Evolutionary conservation across 1,140 invertebrate genomes (phyloP).

Genomic region (Drosophila murphyi): DNA sequence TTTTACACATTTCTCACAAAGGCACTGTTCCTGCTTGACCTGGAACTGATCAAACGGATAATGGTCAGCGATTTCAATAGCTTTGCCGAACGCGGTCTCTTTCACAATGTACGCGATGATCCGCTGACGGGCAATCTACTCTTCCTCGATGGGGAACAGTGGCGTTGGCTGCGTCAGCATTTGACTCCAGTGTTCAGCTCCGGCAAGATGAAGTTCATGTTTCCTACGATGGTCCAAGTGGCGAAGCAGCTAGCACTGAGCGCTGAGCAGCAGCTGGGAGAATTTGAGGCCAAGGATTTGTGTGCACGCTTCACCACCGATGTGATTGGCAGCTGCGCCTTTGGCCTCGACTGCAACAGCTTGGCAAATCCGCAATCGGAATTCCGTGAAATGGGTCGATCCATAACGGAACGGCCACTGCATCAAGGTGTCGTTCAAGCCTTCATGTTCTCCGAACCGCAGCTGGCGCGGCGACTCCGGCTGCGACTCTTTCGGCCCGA

Average conservation of each 20-base stretch:
- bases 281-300: constrained; percentile 85
- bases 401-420: constrained; percentile 57
- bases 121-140: constrained; percentile 86
- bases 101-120: constrained; percentile 85
- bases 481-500: constrained; percentile 69
- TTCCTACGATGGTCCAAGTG: constrained; percentile 76
- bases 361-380: constrained; percentile 84
- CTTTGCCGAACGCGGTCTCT: constrained; percentile 84
- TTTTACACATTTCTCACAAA: constrained; percentile 63
- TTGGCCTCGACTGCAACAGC: constrained; percentile 85
- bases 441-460: constrained; percentile 56
- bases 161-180: constrained; percentile 86
- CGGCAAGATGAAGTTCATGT: constrained; percentile 87
- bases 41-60: constrained; percentile 73
- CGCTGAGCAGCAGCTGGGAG: constrained; percentile 84
- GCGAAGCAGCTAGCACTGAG: constrained; percentile 56
- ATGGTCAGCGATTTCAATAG: constrained; percentile 77
- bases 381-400: constrained; percentile 83
- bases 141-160: constrained; percentile 84
- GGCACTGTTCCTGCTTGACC: constrained; percentile 61
- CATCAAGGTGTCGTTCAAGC: constrained; percentile 34
- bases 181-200: constrained; percentile 87
- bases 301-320: constrained; percentile 88
- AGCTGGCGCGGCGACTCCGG: constrained; percentile 47
- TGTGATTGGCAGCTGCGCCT: constrained; percentile 86